phyloP scores from a whole-genome alignment of 2,888 invertebrate species.

The Zaprionus lineosus region DNA sequence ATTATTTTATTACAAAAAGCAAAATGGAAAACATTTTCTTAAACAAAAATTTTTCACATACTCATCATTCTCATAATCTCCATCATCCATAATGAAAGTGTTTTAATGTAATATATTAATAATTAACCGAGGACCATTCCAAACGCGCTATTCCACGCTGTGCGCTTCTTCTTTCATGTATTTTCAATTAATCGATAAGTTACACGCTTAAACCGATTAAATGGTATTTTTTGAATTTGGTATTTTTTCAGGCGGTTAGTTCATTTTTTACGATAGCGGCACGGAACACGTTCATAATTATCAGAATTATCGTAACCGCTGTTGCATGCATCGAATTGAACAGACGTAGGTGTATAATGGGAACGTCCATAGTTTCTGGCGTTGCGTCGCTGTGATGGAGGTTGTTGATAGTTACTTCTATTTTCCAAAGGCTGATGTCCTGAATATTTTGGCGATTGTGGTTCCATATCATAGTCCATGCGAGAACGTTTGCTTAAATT shows the following conservation, averaged over 20 bases:
- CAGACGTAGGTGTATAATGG: too few relatives aligned
- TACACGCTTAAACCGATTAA: too few relatives aligned
- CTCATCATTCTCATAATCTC: slow-evolving; percentile 93
- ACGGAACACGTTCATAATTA: too few relatives aligned
- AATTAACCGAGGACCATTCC: too few relatives aligned
- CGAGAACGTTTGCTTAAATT: slow-evolving; percentile 51
- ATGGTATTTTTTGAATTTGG: too few relatives aligned
- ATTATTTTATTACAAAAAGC: background rate
- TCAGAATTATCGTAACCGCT: too few relatives aligned
- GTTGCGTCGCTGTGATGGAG: background rate
- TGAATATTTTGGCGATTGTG: background rate
- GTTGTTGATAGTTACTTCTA: background rate
- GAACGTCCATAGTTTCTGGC: too few relatives aligned
- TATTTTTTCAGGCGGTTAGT: too few relatives aligned
- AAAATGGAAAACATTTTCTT: background rate
- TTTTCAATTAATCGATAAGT: background rate
- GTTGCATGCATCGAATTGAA: too few relatives aligned
- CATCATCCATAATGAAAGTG: slow-evolving; percentile 88
- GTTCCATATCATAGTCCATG: slow-evolving; percentile 53
- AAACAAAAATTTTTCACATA: slow-evolving; percentile 82
- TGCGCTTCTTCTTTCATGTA: slow-evolving; percentile 13
- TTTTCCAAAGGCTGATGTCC: background rate
- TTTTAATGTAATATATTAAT: background rate
- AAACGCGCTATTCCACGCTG: slow-evolving; percentile 29
- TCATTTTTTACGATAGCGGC: background rate